Percentiles rank a stretch among this genome's conserved stretches.
Evolutionary conservation across 1,140 invertebrate species (phyloP).

Genomic region (Adelges cooleyi): DNA sequence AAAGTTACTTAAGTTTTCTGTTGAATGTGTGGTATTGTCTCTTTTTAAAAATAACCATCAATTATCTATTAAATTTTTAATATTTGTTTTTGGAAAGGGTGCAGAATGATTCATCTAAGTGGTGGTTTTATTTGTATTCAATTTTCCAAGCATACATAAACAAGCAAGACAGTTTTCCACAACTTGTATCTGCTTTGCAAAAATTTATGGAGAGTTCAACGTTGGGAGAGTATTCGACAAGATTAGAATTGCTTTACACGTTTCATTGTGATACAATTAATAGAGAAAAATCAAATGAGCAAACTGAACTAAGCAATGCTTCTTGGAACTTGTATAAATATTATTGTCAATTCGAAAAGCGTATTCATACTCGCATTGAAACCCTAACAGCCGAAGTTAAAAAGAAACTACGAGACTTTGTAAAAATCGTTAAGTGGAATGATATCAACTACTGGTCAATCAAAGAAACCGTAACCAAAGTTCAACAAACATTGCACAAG

Average conservation of each 20-base stretch:
- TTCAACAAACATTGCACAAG: constrained; percentile 76
- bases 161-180: constrained; percentile 28
- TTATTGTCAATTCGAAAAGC: constrained; percentile 63
- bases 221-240: constrained; percentile 67
- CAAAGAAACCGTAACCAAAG: constrained; percentile 73
- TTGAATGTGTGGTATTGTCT: too few relatives aligned
- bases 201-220: constrained; percentile 75
- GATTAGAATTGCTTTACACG: constrained; percentile 64
- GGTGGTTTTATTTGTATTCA: constrained; percentile 82
- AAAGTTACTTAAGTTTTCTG: too few relatives aligned
- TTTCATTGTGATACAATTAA: constrained; percentile 57
- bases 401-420: constrained; percentile 82
- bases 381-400: constrained; percentile 65
- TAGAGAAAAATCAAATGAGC: constrained; percentile 31
- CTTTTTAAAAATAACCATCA: too few relatives aligned
- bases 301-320: constrained; percentile 50
- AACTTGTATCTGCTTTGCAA: constrained; percentile 50
- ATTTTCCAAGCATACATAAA: constrained; percentile 45
- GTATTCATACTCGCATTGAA: constrained; percentile 52
- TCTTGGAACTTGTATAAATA: constrained; percentile 79
- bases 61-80: too few relatives aligned
- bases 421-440: constrained; percentile 88
- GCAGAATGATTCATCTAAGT: constrained; percentile 54
- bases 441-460: constrained; percentile 92
- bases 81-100: constrained; percentile 41